Base-by-base conservation (phyloP, 1,140 invertebrate species). In the Sinonovacula constricta region DNA sequence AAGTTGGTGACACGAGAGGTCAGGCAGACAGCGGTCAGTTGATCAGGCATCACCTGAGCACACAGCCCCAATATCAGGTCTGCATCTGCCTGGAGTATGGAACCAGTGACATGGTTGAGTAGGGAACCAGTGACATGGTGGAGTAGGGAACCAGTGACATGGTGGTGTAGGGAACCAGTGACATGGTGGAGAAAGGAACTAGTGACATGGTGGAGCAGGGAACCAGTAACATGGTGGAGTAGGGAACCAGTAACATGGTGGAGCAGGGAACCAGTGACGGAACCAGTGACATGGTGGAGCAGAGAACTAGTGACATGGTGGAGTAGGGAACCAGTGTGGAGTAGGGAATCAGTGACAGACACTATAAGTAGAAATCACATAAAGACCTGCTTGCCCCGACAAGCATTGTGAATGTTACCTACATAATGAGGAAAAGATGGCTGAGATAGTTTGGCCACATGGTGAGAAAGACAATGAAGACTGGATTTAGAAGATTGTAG, bases 21-120 rank as follows among this genome's bases (percentile, higher is more conserved):
- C 34, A 78, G 33, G 0, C 69, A 15, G 39, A 69, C 65, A 15
- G 69, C 75, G 3, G 75, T 22, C 7, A 78, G 49, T 62, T 31
- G 60, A 14, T 70, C 66, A 30, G 56, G 39, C 65, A 69, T 78
- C 3, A 53, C 30, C 22, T 78, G 56, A 60, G 33, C 30, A n/a
- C 65, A 78, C 1, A 69, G 56, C 18, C 51, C 30, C 39, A 78
- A 45, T 7, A 78, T 34, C 31, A 63, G 15, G 53, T 78, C 75
- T 49, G 63, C 45, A 26, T 69, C 75, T 49, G 31, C 45, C 75
- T 78, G 66, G 15, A 67, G 45, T 34, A 45, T 45, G 39, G 18
- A 18, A 10, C 7, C 39, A 45, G 39, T 45, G 39, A 45, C 7
- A 45, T 45, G 39, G 7, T 18, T 45, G 39, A 10, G 18, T 45